A percentile compares a stretch with the other conserved stretches of the same genome.
Evolutionary conservation across 2,797 vertebrate species (phyloP).

Genomic region (Bufotes viridis): DNA sequence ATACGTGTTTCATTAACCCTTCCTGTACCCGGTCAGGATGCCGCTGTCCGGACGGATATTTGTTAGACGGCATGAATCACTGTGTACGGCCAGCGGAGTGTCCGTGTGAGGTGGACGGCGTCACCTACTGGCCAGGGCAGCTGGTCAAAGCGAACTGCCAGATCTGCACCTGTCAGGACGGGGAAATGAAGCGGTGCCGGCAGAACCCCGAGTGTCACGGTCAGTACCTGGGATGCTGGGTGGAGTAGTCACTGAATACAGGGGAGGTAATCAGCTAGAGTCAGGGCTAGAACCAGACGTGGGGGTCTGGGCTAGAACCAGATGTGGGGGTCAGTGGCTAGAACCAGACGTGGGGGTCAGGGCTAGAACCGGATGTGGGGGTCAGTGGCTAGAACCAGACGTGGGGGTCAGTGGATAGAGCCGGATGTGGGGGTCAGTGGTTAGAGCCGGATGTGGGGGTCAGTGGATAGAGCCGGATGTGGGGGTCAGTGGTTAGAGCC

Average conservation of each 20-base stretch:
- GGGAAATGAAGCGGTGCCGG: constrained; percentile 77
- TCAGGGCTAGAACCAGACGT: not conserved
- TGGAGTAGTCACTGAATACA: not conserved
- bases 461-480: not conserved
- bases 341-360: not conserved
- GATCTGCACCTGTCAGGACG: constrained; percentile 85
- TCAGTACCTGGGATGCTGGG: constrained; percentile 61
- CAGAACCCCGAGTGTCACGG: constrained; percentile 82
- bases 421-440: not conserved
- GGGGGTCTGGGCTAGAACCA: not conserved
- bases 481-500: no score
- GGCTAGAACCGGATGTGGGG: not conserved
- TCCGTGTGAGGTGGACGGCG: constrained; percentile 78
- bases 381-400: not conserved
- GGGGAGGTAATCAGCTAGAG: no score
- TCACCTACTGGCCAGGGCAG: constrained; percentile 77
- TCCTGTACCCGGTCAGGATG: constrained; percentile 76
- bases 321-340: not conserved
- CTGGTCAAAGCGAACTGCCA: constrained; percentile 81
- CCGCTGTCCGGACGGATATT: constrained; percentile 83
- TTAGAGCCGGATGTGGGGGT: not conserved
- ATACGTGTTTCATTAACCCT: not conserved
- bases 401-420: not conserved
- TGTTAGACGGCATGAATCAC: constrained; percentile 75
- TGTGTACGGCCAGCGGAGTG: constrained; percentile 82